Conservation (phyloP, 2,797 vertebrate species). For the Melanogrammus aeglefinus region DNA sequence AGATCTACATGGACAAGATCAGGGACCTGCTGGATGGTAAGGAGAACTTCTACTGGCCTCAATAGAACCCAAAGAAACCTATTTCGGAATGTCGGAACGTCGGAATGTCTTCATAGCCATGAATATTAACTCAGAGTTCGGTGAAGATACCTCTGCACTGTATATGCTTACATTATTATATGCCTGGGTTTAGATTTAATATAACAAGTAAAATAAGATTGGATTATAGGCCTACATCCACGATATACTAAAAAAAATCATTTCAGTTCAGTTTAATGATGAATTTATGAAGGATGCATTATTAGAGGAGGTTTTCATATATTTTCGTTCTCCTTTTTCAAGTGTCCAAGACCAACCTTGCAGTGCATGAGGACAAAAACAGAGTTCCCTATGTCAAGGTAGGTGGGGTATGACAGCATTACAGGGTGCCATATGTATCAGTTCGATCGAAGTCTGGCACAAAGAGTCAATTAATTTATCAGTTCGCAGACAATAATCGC, state of each 20-base stretch:
- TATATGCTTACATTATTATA: background rate
- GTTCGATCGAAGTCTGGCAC: too few species aligned
- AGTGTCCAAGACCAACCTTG: conserved; percentile 93
- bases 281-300: background rate
- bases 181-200: background rate
- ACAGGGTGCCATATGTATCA: too few species aligned
- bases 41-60: conserved; percentile 18
- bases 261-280: background rate
- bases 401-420: conserved; percentile 13
- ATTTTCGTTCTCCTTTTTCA: conserved; percentile 13
- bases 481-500: too few species aligned
- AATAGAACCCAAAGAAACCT: background rate
- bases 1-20: conserved; percentile 95
- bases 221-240: too few species aligned
- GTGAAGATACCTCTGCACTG: background rate
- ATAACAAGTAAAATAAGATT: background rate
- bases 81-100: too few species aligned
- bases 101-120: background rate
- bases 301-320: background rate
- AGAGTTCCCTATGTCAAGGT: conserved; percentile 94
- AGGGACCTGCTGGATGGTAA: conserved; percentile 88
- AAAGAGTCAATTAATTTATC: too few species aligned
- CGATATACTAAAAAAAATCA: background rate
- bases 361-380: conserved; percentile 93
- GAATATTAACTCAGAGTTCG: background rate